Evolutionary conservation across 2,888 invertebrate genomes (phyloP).

Genomic region (Phyto melanocephala): DNA sequence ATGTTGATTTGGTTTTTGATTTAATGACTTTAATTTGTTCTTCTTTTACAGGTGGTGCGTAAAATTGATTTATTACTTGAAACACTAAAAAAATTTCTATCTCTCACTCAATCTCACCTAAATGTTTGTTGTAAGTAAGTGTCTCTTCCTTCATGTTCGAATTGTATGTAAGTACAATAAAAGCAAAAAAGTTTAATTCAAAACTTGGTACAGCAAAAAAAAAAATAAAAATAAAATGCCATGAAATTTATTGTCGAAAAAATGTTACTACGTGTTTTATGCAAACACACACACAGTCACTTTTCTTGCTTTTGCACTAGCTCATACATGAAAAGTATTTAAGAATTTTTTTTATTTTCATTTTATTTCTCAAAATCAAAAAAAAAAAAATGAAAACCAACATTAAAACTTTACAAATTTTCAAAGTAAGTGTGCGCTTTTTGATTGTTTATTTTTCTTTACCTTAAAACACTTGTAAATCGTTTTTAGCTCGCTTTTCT

Average conservation of each 20-base stretch:
- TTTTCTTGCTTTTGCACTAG: background rate
- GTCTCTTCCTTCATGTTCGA: background rate
- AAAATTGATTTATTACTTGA: conserved; percentile 67
- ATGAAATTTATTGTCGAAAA: conserved; percentile 62
- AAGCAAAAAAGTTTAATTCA: conserved; percentile 20
- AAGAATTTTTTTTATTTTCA: background rate
- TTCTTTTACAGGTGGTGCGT: conserved; percentile 65
- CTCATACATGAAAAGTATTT: background rate
- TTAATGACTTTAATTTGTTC: conserved; percentile 65
- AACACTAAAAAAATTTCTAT: conserved; percentile 26
- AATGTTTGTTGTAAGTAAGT: background rate
- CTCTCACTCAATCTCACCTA: background rate
- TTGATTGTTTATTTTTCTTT: background rate
- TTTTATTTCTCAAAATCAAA: background rate
- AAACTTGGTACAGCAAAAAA: conserved; percentile 19
- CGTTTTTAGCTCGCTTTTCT: conserved; percentile 27
- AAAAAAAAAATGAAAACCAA: background rate
- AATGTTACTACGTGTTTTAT: conserved; percentile 62
- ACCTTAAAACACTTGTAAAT: conserved; percentile 54
- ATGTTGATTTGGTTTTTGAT: conserved; percentile 62
- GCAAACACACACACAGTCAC: background rate
- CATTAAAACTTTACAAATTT: conserved; percentile 30
- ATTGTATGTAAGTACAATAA: background rate
- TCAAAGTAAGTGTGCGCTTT: conserved; percentile 11
- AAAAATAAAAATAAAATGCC: conserved; percentile 21